Conservation (phyloP, 2,888 invertebrate genomes). For the Halictus quadricinctus region DNA sequence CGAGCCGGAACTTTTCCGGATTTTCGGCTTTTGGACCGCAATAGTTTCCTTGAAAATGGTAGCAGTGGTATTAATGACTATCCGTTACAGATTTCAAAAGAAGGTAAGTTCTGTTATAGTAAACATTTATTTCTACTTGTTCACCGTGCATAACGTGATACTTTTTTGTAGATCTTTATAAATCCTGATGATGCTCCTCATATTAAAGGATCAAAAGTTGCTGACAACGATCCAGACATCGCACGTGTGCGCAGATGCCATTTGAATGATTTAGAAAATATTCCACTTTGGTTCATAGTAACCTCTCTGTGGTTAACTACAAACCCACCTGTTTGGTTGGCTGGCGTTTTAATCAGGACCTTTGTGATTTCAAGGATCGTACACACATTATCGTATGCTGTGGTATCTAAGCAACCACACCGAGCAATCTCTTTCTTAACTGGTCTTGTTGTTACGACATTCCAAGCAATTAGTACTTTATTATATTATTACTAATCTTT, state of each 20-base stretch:
- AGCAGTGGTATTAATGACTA: constrained; percentile 68
- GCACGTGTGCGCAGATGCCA: constrained; percentile 84
- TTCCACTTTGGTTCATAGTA: constrained; percentile 83
- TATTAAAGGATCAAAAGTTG: constrained; percentile 41
- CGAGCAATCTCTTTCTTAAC: constrained; percentile 82
- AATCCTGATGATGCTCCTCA: constrained; percentile 71
- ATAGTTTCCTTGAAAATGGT: constrained; percentile 73
- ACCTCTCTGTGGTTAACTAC: constrained; percentile 84
- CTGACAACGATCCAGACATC: constrained; percentile 81
- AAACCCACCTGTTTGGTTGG: constrained; percentile 82
- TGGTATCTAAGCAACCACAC: constrained; percentile 83
- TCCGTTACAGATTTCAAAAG: constrained; percentile 69
- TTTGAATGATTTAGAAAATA: constrained; percentile 85
- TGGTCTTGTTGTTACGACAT: constrained; percentile 80
- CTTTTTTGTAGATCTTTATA: constrained; percentile 69
- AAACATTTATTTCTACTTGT: neutral
- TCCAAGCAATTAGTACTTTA: constrained; percentile 58
- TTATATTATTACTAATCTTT: constrained; percentile 43
- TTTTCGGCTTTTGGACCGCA: constrained; percentile 75
- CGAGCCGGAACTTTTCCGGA: constrained; percentile 61
- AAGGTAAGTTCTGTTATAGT: constrained; percentile 58
- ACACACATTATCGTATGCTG: constrained; percentile 84
- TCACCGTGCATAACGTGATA: neutral
- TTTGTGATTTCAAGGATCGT: constrained; percentile 83
- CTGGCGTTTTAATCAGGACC: constrained; percentile 83